Base-by-base conservation (phyloP, 2,888 invertebrate genomes). In the Andrena fulva region DNA sequence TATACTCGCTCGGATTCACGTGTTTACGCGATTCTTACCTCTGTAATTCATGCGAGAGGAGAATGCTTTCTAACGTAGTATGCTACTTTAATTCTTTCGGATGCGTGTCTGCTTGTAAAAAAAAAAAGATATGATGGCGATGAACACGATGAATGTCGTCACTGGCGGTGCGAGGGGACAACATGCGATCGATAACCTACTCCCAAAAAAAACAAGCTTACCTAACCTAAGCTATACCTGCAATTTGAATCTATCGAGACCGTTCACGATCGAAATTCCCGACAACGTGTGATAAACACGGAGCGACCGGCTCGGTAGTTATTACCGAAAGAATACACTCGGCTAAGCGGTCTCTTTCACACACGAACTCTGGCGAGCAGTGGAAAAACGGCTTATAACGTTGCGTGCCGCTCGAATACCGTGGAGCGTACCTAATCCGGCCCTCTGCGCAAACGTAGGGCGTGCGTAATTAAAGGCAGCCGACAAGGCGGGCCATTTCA, bases 131-230 rank as follows among this genome's bases (percentile, higher is more conserved):
- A 63, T 35, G 64, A 42, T 33, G n/a, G 63, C 42, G 50, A 60
- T 71, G 63, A 83, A 80, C 68, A 69, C 42, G 42, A 75, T 78
- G 75, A 87, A 79, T 85, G 80, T 82, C 88, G 86, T 83, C 72
- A 81, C 75, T 75, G 73, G 64, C 48, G 60, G 70, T 71, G 76
- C 64, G 74, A 77, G 73, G 77, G 84, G 83, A 80, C 85, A 80
- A 87, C 77, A 80, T 72, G 85, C 89, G 91, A 91, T 91, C 91
- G 89, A 91, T 91, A 91, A 50, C 78, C 80, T 48, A 64, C 68
- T 81, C 79, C 81, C 78, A 67, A 80, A 85, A 42, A 86, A 85
- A 85, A 76, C 71, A 80, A 78, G 70, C 73, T 83, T 68, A 84
- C 81, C 85, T 87, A 87, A 85, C 81, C 82, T 84, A 71, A 59